Percentiles rank a stretch among this genome's conserved stretches.
Evolutionary conservation across 1,140 invertebrate genomes (phyloP).

Genomic region (Harpegnathos saltator): DNA sequence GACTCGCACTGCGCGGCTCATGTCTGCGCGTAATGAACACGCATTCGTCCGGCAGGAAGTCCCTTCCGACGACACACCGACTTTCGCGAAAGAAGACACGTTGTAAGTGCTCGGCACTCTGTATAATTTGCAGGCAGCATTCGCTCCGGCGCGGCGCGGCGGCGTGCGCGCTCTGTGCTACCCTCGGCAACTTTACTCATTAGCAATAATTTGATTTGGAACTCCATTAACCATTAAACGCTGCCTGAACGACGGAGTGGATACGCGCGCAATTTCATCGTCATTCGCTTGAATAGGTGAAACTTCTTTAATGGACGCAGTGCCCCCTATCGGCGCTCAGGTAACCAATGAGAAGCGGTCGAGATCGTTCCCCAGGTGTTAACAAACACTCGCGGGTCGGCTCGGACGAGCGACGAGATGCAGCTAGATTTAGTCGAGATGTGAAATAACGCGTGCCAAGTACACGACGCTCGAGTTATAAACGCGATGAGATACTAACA

Average conservation of each 20-base stretch:
- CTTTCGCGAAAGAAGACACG: constrained; percentile 75
- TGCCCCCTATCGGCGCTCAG: constrained; percentile 64
- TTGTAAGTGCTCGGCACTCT: constrained; percentile 71
- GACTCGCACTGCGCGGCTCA: background rate
- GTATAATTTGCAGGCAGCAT: constrained; percentile 76
- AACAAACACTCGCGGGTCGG: constrained; percentile 10
- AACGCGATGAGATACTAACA: background rate
- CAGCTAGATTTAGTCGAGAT: background rate
- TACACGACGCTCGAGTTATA: constrained; percentile 46
- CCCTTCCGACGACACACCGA: constrained; percentile 55
- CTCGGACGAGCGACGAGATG: background rate
- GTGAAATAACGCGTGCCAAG: too few species aligned
- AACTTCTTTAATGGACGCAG: constrained; percentile 76
- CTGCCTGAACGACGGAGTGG: constrained; percentile 80
- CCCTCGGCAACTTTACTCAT: constrained; percentile 83
- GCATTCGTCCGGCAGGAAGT: constrained; percentile 12
- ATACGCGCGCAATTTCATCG: constrained; percentile 78
- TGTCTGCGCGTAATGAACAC: too few species aligned
- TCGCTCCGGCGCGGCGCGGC: constrained; percentile 78
- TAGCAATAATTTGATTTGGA: constrained; percentile 84
- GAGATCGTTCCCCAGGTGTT: constrained; percentile 35
- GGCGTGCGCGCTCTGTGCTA: constrained; percentile 78
- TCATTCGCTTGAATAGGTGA: constrained; percentile 77
- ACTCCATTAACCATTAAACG: constrained; percentile 83
- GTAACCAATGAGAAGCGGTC: constrained; percentile 52